phyloP scores from a whole-genome alignment of 1,140 invertebrate genomes.

The Heliconius hermathena region DNA sequence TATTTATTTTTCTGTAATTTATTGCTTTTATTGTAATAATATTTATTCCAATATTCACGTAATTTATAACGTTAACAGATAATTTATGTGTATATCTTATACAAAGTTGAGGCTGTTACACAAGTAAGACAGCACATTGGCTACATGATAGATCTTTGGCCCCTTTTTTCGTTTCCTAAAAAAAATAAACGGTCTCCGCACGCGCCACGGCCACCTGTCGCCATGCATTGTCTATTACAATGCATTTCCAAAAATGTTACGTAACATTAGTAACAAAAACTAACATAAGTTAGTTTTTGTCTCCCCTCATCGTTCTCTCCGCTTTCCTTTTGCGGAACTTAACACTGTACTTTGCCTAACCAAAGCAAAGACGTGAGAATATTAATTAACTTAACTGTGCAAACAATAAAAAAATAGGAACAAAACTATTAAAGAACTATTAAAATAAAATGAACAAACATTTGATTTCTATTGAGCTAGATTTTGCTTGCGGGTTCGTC shows the following conservation, averaged over 20 bases:
- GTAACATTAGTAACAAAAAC: not conserved
- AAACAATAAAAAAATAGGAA: too few species aligned
- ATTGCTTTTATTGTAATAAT: not conserved
- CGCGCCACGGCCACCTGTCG: slow-evolving; percentile 29
- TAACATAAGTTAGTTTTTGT: not conserved
- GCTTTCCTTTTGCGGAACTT: too few species aligned
- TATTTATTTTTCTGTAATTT: not conserved
- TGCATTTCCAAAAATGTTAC: slow-evolving; percentile 8
- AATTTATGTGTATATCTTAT: not conserved
- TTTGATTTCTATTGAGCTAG: too few species aligned
- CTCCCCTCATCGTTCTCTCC: not conserved
- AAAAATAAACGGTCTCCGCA: slow-evolving; percentile 24
- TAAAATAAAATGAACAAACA: too few species aligned
- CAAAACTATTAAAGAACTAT: too few species aligned
- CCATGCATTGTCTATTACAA: slow-evolving; percentile 18
- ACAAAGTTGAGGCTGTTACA: slow-evolving; percentile 15
- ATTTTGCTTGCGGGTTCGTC: too few species aligned
- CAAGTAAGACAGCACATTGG: not conserved
- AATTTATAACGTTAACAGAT: slow-evolving; percentile 3
- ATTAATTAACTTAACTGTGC: too few species aligned
- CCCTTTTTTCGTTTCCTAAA: slow-evolving; percentile 31
- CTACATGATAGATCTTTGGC: slow-evolving; percentile 17
- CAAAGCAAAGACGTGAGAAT: too few species aligned
- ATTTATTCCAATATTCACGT: not conserved
- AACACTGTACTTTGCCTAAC: too few species aligned